Conservation (phyloP, 1,140 invertebrate genomes). For the Drosophila equinoxialis region DNA sequence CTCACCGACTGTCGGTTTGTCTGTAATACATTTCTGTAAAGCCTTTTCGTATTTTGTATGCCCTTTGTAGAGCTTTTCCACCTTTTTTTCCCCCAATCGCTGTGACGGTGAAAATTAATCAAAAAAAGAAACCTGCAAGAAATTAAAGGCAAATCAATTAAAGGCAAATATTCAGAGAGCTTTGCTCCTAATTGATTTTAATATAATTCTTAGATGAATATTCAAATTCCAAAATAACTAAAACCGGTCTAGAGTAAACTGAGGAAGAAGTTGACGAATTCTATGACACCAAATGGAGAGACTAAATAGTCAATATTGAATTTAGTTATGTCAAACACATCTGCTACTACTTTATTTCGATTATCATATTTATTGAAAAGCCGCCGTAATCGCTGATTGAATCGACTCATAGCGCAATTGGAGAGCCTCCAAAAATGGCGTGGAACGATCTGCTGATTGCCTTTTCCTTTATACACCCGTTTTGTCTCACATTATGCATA, state of each 20-base stretch:
- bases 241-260: not conserved
- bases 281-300: no score
- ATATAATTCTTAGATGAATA: not conserved
- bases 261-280: not conserved
- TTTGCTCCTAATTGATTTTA: slow-evolving; percentile 25
- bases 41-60: slow-evolving; percentile 72
- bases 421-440: slow-evolving; percentile 1
- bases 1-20: slow-evolving; percentile 2
- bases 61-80: slow-evolving; percentile 68
- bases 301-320: no score
- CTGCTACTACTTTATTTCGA: no score
- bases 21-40: slow-evolving; percentile 60
- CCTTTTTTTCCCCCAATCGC: slow-evolving; percentile 48
- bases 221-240: not conserved
- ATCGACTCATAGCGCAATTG: slow-evolving; percentile 1
- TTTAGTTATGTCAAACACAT: no score
- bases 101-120: slow-evolving; percentile 67
- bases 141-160: slow-evolving; percentile 70
- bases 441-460: not conserved
- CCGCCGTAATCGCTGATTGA: not conserved
- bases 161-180: slow-evolving; percentile 45
- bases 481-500: slow-evolving; percentile 49
- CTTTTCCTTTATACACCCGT: slow-evolving; percentile 7
- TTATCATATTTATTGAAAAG: no score
- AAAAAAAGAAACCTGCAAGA: slow-evolving; percentile 74